Evolutionary conservation across 2,888 invertebrate species (phyloP).

Genomic region (Perdita meconis): DNA sequence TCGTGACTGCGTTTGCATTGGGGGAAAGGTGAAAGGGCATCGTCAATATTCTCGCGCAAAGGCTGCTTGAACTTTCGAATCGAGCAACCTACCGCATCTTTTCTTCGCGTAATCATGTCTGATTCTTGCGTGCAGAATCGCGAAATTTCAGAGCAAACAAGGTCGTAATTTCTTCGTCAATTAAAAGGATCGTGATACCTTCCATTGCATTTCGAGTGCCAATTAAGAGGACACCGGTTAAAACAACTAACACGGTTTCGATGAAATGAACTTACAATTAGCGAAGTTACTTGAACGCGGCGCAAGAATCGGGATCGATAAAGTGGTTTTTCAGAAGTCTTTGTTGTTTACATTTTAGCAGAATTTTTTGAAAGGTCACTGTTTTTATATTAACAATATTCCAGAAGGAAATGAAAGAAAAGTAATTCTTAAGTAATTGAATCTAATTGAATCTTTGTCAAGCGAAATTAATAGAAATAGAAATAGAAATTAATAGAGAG

Average conservation of each 20-base stretch:
- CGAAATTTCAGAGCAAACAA: slow-evolving; percentile 11
- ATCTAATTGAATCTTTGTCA: background rate
- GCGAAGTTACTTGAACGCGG: background rate
- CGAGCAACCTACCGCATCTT: slow-evolving; percentile 31
- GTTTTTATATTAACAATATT: too few relatives aligned
- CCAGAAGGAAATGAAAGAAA: background rate
- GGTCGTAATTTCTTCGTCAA: slow-evolving; percentile 11
- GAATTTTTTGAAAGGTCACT: background rate
- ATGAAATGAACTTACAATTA: background rate
- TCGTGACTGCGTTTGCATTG: slow-evolving; percentile 36
- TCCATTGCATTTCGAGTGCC: background rate
- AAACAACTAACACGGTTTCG: background rate
- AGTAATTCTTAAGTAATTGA: background rate
- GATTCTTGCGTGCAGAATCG: background rate
- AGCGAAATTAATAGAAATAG: too few relatives aligned
- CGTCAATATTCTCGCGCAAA: slow-evolving; percentile 37
- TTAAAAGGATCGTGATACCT: background rate
- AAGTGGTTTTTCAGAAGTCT: background rate
- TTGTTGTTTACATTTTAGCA: too few relatives aligned
- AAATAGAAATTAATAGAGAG: too few relatives aligned
- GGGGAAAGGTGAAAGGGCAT: slow-evolving; percentile 59
- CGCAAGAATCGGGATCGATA: background rate
- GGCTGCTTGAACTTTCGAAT: slow-evolving; percentile 56
- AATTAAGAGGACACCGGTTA: slow-evolving; percentile 16
- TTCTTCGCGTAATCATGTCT: slow-evolving; percentile 50